Conservation (phyloP, 2,797 vertebrate genomes). For the Gobio occitaniae region DNA sequence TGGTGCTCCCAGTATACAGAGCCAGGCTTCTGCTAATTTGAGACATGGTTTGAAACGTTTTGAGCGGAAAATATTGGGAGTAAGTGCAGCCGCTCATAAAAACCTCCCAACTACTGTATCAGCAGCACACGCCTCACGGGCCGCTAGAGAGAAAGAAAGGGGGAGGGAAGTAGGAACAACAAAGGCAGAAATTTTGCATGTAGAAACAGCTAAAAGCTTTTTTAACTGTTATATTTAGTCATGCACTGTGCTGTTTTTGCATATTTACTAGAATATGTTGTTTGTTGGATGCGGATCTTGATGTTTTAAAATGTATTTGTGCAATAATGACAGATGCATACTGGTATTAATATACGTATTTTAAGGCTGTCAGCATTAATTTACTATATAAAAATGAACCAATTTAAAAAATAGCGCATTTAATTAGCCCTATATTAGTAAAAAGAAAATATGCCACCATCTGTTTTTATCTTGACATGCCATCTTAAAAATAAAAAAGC, state of each 20-base stretch:
- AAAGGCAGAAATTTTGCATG: slow-evolving; percentile 4
- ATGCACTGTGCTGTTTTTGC: neutral
- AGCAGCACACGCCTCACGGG: slow-evolving; percentile 61
- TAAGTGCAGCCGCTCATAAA: slow-evolving; percentile 69
- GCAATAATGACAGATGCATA: neutral
- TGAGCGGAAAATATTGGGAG: slow-evolving; percentile 67
- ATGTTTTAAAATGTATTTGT: neutral
- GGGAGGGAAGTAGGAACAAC: neutral
- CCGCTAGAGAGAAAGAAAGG: neutral
- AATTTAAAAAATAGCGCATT: neutral
- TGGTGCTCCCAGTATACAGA: slow-evolving; percentile 47
- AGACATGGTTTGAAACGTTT: slow-evolving; percentile 69
- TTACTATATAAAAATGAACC: neutral
- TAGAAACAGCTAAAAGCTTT: neutral
- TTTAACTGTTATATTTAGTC: neutral
- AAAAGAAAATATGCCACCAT: neutral
- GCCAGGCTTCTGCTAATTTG: slow-evolving; percentile 67
- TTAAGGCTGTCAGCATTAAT: neutral
- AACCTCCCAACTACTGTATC: slow-evolving; percentile 65
- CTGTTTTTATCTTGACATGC: neutral
- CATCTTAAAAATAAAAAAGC: neutral
- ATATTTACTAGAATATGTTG: neutral
- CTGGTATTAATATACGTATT: too few species aligned
- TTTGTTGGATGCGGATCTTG: neutral
- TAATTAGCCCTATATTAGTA: neutral